These are phyloP conservation scores for Dicerorhinus sumatrensis DNA, from an alignment of 2,113 vertebrate genomes.

Conservation along the genomic window DNA sequence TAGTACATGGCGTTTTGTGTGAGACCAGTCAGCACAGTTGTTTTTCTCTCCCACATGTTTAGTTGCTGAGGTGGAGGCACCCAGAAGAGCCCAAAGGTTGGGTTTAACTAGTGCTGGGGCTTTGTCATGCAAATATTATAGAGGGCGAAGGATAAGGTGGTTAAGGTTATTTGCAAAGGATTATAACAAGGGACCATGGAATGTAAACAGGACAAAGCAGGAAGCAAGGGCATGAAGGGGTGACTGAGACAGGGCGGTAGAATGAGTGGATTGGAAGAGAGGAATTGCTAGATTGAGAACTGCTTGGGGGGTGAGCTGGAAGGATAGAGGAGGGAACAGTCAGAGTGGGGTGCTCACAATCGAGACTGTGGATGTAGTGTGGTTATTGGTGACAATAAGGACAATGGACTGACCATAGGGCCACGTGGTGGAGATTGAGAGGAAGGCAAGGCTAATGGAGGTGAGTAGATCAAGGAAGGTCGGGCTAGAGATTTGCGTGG, in stretches of 20 bases:
- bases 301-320: not conserved
- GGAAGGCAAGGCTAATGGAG: not conserved
- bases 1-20: not conserved
- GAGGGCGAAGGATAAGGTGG: too few relatives aligned
- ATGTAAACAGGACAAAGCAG: not conserved
- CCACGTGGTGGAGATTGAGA: not conserved
- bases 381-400: not conserved
- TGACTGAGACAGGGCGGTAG: not conserved
- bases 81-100: not conserved
- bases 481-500: not conserved
- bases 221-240: not conserved
- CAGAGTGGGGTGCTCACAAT: not conserved
- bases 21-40: not conserved
- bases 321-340: not conserved
- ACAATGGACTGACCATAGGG: not conserved
- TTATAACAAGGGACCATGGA: not conserved
- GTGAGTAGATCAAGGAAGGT: not conserved
- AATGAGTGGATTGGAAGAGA: not conserved
- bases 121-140: not conserved
- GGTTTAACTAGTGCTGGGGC: not conserved
- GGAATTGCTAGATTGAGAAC: not conserved
- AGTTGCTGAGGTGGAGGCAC: not conserved
- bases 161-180: not conserved
- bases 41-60: not conserved
- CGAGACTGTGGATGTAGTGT: not conserved